These are phyloP conservation scores for Drosophila carrolli DNA, from an alignment of 1,140 invertebrate genomes.

Conservation along the genomic window DNA sequence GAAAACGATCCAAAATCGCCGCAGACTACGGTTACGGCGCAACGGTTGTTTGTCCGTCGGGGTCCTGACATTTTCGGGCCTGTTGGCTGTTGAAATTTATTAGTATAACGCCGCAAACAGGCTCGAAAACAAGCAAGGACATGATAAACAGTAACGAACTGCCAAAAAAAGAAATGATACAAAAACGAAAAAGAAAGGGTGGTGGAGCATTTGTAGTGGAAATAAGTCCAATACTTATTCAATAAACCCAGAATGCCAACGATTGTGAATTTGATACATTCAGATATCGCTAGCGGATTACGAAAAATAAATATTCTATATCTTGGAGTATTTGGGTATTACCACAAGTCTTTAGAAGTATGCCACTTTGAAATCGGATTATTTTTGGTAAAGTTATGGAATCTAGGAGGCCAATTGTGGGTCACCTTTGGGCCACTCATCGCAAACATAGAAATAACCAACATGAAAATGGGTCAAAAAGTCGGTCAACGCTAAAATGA, in stretches of 20 bases:
- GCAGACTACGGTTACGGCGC: constrained; percentile 24
- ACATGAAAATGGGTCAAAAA: no score
- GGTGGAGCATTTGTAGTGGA: not conserved
- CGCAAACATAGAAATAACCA: no score
- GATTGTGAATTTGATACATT: not conserved
- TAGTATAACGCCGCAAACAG: constrained; percentile 50
- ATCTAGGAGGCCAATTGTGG: no score
- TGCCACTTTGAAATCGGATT: no score
- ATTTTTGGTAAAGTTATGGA: no score
- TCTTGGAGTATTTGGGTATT: no score
- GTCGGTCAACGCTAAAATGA: no score
- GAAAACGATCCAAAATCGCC: constrained; percentile 57
- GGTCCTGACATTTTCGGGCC: constrained; percentile 58
- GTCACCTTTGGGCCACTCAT: no score
- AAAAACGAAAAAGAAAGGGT: constrained; percentile 6
- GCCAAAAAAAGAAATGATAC: constrained; percentile 16
- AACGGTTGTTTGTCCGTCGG: constrained; percentile 5
- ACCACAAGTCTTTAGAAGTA: no score
- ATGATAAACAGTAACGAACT: constrained; percentile 11
- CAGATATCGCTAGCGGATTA: no score
- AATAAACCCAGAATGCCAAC: constrained; percentile 5
- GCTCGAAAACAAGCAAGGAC: constrained; percentile 44
- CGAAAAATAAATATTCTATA: no score
- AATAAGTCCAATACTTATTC: constrained; percentile 50
- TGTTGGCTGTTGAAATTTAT: constrained; percentile 65